Evolutionary conservation across 2,113 vertebrate species (phyloP).

Genomic region (Asarcornis scutulata): DNA sequence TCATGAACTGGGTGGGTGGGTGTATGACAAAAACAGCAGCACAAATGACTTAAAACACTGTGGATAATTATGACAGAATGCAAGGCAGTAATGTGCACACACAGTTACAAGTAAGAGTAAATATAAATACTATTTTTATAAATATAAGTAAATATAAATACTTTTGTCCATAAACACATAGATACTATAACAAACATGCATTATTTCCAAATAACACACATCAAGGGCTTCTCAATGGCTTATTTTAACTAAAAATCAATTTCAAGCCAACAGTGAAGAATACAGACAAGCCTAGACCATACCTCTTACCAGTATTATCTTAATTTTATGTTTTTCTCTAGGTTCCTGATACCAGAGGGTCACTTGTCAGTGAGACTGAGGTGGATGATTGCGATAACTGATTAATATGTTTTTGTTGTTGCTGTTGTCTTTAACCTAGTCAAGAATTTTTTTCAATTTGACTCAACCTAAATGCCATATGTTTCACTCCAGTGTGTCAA

Average conservation of each 20-base stretch:
- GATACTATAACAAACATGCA: background rate
- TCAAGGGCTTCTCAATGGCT: background rate
- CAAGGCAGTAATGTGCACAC: background rate
- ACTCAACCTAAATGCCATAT: background rate
- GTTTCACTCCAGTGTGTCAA: background rate
- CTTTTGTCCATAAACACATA: background rate
- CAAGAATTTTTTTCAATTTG: background rate
- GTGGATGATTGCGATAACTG: background rate
- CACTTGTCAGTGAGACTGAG: background rate
- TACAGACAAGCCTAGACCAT: background rate
- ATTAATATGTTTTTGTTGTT: background rate
- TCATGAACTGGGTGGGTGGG: background rate
- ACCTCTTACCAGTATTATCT: background rate
- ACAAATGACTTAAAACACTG: background rate
- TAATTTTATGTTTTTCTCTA: background rate
- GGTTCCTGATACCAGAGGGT: background rate
- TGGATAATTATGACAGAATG: background rate
- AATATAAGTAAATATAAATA: background rate
- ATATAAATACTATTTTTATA: background rate
- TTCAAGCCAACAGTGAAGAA: background rate
- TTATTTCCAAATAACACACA: background rate
- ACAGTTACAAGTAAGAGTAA: background rate
- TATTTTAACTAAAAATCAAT: background rate
- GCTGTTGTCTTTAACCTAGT: background rate
- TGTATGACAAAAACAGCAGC: background rate